Conservation (phyloP, 2,113 vertebrate genomes). For the Syrrhaptes paradoxus region DNA sequence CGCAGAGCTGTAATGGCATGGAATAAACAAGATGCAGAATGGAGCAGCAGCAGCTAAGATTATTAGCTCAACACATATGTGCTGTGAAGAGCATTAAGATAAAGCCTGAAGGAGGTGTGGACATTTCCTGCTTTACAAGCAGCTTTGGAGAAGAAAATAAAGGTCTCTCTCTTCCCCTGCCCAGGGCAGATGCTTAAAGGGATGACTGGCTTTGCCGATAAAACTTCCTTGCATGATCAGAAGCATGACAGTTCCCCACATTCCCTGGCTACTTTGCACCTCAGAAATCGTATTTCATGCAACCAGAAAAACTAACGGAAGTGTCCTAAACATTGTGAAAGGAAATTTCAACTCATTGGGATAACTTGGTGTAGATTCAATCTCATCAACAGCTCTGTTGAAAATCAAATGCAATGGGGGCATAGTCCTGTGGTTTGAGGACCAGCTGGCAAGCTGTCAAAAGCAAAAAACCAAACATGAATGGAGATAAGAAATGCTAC, state of each 20-base stretch:
- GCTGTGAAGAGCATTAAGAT: neutral
- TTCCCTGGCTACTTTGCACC: neutral
- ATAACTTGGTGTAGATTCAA: neutral
- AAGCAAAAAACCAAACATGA: neutral
- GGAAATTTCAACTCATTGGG: neutral
- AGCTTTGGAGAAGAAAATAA: slow-evolving; percentile 12
- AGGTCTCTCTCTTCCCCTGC: neutral
- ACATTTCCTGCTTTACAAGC: slow-evolving; percentile 18
- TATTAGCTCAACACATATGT: neutral
- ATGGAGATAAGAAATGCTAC: neutral
- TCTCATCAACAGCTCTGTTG: neutral
- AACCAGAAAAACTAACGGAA: neutral
- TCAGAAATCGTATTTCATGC: neutral
- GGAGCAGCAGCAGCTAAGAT: neutral
- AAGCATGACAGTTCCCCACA: neutral
- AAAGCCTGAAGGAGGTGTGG: slow-evolving; percentile 29
- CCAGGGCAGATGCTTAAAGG: neutral
- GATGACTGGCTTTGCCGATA: neutral
- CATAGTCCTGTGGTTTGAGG: neutral
- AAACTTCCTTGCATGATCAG: neutral
- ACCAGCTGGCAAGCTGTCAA: neutral
- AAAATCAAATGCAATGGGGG: neutral
- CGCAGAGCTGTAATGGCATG: neutral
- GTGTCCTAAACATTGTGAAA: neutral
- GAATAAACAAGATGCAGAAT: slow-evolving; percentile 5